Percentiles rank a stretch among this genome's conserved stretches.
Conservation (phyloP, 2,113 vertebrate genomes). For the Tylochromis polylepis region DNA sequence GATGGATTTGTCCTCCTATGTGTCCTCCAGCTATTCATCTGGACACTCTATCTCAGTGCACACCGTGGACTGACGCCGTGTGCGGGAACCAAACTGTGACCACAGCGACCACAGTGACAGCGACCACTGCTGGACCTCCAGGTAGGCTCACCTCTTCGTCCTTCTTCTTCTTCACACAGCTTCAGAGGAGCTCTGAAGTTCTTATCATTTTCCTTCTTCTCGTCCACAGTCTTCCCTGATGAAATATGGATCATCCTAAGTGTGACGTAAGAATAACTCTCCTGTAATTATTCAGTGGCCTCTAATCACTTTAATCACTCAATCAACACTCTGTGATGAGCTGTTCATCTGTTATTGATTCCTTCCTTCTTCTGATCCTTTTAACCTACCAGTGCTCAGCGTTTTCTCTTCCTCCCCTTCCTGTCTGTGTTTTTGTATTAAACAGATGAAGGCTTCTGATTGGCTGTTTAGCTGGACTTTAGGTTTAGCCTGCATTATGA, state of each 20-base stretch:
- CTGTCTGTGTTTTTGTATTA: not conserved
- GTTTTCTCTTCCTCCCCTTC: not conserved
- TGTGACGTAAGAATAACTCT: not conserved
- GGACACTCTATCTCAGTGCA: not conserved
- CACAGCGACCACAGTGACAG: not conserved
- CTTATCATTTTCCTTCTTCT: not conserved
- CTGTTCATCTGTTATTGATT: not conserved
- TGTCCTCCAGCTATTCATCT: not conserved
- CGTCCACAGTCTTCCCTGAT: not conserved
- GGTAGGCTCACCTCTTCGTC: not conserved
- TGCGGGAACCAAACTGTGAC: not conserved
- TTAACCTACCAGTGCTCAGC: not conserved
- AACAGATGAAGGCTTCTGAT: not conserved
- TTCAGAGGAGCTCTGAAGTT: not conserved
- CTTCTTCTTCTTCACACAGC: not conserved
- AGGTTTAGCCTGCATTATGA: not conserved
- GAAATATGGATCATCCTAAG: not conserved
- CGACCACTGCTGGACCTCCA: not conserved
- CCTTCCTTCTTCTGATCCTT: not conserved
- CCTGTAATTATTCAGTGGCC: not conserved
- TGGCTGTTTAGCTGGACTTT: not conserved
- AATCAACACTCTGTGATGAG: accelerated
- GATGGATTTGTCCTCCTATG: not conserved
- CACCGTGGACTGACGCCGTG: accelerated
- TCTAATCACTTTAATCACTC: not conserved